Percentiles rank a stretch among this genome's conserved stretches.
phyloP scores from a whole-genome alignment of 2,888 invertebrate species.

The Metellina segmentata region DNA sequence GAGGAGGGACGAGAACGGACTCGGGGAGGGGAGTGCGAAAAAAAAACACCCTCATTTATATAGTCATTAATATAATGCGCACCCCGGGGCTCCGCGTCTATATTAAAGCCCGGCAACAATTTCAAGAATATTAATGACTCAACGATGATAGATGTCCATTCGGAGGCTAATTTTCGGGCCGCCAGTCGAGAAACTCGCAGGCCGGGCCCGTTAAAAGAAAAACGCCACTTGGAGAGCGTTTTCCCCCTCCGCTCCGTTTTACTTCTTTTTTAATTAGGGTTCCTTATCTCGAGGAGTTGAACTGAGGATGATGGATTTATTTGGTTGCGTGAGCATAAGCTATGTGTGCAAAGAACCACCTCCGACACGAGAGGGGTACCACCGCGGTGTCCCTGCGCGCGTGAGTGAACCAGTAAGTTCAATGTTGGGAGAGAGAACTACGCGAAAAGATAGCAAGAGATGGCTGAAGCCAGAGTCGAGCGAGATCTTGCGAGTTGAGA shows the following conservation, averaged over 20 bases:
- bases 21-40: not conserved
- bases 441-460: too few relatives aligned
- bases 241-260: not conserved
- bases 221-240: not conserved
- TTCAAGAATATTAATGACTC: slow-evolving; percentile 52
- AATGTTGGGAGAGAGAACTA: too few relatives aligned
- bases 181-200: not conserved
- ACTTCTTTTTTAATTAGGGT: slow-evolving; percentile 7
- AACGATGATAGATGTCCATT: slow-evolving; percentile 53
- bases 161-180: slow-evolving; percentile 38
- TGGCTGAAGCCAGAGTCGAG: too few relatives aligned
- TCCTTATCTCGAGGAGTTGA: not conserved
- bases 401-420: too few relatives aligned
- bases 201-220: not conserved
- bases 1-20: slow-evolving; percentile 1
- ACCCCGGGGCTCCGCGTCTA: slow-evolving; percentile 24
- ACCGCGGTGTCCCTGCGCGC: too few relatives aligned
- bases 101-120: slow-evolving; percentile 31
- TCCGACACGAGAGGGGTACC: too few relatives aligned
- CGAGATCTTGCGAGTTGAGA: too few relatives aligned
- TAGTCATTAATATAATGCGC: slow-evolving; percentile 35
- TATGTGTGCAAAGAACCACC: too few relatives aligned
- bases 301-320: slow-evolving; percentile 4
- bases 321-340: not conserved
- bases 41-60: not conserved